Evolutionary conservation across 2,113 vertebrate genomes (phyloP).

Genomic region (Nesoenas mayeri): DNA sequence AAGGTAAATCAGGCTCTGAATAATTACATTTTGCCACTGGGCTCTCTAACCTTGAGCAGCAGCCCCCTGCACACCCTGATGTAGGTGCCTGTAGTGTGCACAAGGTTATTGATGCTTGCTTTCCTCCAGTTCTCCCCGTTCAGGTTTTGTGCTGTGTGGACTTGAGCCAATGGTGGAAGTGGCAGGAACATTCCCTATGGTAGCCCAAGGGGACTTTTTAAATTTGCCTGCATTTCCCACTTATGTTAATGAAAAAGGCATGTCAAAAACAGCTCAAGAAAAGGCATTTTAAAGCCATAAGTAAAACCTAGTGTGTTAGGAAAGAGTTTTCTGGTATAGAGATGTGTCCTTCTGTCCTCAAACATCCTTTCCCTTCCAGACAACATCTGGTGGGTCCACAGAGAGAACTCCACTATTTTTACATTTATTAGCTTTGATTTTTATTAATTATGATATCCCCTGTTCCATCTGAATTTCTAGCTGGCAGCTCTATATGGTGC

Average conservation of each 20-base stretch:
- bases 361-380: not conserved
- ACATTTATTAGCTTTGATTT: not conserved
- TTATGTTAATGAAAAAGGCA: not conserved
- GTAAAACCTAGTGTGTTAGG: not conserved
- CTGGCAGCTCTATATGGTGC: not conserved
- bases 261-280: not conserved
- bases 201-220: not conserved
- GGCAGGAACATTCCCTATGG: not conserved
- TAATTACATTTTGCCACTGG: not conserved
- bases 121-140: not conserved
- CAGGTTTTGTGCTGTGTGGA: not conserved
- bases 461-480: not conserved
- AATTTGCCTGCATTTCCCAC: not conserved
- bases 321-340: not conserved
- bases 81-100: not conserved
- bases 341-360: not conserved
- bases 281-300: not conserved
- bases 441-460: not conserved
- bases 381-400: not conserved
- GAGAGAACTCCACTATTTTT: not conserved
- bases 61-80: not conserved
- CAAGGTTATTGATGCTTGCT: not conserved
- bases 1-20: not conserved
- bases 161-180: not conserved
- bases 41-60: not conserved